Evolutionary conservation across 2,797 vertebrate species (phyloP), one percentile per base, ranked within the genome.

Genomic region (Falco columbarius): DNA sequence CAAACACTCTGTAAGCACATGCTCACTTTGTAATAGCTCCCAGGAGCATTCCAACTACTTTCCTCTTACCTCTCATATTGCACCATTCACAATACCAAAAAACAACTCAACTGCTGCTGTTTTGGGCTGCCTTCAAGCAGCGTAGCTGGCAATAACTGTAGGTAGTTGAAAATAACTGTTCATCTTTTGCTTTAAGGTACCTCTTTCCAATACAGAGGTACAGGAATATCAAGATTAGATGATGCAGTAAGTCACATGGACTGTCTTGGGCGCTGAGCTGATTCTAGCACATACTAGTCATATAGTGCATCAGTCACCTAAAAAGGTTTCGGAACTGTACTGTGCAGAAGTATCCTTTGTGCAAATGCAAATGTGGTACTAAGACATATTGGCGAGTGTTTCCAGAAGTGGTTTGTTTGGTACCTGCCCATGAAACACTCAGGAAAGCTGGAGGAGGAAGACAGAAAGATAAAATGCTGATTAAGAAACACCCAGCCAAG

Each of bases 71-170:
- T 81, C 56, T 81, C 9, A 6, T 4, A 15, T 2, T 14, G 40
- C 7, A 1, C 51, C 27, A 74, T 19, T 49, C 0, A 0, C 23
- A 23, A 32, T 30, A 66, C 19, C 38, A 23, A 52, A 79, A 34
- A 1, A 3, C 59, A 83, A 22, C 12, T 40, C 38, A 52, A 22
- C 7, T 42, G 19, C 56, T 59, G 24, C 36, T 63, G 0, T 55
- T 74, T 30, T 22, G 56, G 66, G 29, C 29, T 59, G 30, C 30
- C 44, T 71, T 77, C 27, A 27, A 12, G 52, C 61, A 61, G 40
- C 7, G 22, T 2, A 63, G 54, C 7, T 52, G 20, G 61, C 16
- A 80, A 20, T 10, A 75, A 18, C 52, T 32, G 12, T 1, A 54
- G 42, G 32, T 1, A 63, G 11, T 3, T 36, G 7, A 70, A 11